Evolutionary conservation across 2,888 invertebrate species (phyloP), one percentile per base, ranked within the genome.

Genomic region (Dexiosoma caninum): DNA sequence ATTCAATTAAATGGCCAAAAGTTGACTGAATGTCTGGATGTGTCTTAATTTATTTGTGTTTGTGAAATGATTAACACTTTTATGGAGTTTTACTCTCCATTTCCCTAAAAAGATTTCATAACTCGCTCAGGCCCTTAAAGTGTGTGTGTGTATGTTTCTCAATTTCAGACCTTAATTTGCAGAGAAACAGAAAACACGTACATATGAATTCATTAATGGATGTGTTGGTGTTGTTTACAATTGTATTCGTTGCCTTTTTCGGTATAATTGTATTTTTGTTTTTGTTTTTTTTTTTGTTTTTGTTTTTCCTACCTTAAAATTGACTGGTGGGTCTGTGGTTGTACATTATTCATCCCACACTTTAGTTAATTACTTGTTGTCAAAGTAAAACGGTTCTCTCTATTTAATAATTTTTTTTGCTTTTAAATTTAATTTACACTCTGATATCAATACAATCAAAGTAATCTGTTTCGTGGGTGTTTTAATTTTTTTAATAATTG

Each of bases 361-460:
- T 77, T 81, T 69, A 81, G 81, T 81, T 77, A 81, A 74, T 77
- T 77, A 72, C 77, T 81, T 81, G 72, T 81, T 81, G 77, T 67
- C 81, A 72, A 77, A 74, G 81, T 77, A 69, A 81, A 81, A 77
- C 77, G 69, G 77, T 81, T 81, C 77, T 81, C 64, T 75, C 40
- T 67, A 51, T 70, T 75, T 60, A 27, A 42, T 69, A 27, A 27
- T 64, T n/a, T n/a, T n/a, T 64, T 74, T 35, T 27, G 42, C 27
- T 16, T 37, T 57, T 44, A 10, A 49, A 12, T 69, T 69, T 44
- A 21, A 59, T 71, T 67, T 66, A n/a, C 16, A 49, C 19, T 55
- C n/a, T 42, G 49, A 51, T 27, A 40, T 51, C 23, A 27, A 76
- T 12, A 23, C 42, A 60, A 66, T 69, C 19, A 62, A 30, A 55